A percentile compares a stretch with the other conserved stretches of the same genome.
phyloP scores from a whole-genome alignment of 2,113 vertebrate species.

The Cryptoleucopteryx plumbea region DNA sequence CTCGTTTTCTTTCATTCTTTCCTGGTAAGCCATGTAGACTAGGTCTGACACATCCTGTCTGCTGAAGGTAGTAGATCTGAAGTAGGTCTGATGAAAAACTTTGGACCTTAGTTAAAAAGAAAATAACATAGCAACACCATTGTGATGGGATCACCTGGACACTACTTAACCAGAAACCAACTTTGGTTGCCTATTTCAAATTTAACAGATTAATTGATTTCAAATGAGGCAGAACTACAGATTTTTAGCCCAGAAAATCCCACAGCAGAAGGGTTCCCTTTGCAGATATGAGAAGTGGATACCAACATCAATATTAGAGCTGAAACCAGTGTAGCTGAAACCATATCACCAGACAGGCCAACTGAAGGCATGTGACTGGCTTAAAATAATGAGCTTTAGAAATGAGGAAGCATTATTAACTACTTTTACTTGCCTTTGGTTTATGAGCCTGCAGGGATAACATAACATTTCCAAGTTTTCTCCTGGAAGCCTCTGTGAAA shows the following conservation, averaged over 20 bases:
- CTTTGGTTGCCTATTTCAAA: neutral
- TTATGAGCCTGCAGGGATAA: neutral
- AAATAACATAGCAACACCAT: neutral
- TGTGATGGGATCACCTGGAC: neutral
- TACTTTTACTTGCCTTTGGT: neutral
- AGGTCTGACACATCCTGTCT: neutral
- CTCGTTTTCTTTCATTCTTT: neutral
- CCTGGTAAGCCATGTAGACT: neutral
- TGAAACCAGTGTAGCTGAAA: neutral
- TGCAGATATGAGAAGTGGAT: neutral
- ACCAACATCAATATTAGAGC: neutral
- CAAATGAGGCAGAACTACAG: neutral
- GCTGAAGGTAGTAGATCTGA: neutral
- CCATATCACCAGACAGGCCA: neutral
- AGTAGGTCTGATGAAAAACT: neutral
- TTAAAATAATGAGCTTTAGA: neutral
- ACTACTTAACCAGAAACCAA: neutral
- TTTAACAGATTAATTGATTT: neutral
- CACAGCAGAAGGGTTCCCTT: neutral
- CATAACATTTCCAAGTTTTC: neutral
- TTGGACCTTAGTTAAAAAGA: neutral
- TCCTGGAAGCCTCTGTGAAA: conserved; percentile 12
- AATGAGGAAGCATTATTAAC: neutral
- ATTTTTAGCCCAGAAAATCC: neutral
- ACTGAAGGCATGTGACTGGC: neutral